Base-by-base conservation (phyloP, 1,140 invertebrate genomes). In the Lordiphosa stackelbergi region DNA sequence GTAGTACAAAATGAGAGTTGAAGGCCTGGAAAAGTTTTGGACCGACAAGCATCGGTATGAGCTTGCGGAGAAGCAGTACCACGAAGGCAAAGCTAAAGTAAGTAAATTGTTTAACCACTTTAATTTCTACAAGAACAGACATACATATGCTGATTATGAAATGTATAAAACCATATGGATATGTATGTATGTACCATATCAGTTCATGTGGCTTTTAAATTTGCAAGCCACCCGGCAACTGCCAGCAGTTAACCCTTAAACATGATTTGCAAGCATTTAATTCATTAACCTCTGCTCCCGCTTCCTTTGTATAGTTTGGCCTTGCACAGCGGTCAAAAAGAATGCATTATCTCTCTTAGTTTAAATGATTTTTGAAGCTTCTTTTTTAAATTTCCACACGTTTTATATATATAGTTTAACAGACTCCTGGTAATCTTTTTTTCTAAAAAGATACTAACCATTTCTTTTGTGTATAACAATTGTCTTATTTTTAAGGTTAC, bases 21-120 rank as follows among this genome's bases (percentile, higher is more conserved):
- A 59, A 49, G 57, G 38, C 42, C 43, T 49, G 38, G 90, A 90
- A 66, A 88, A 85, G 37, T 85, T 91, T 40, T 92, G 91, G 91
- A 85, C 89, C 52, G 88, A 91, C 28, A 90, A 90, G 68, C 85
- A 78, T 36, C 88, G 88, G 10, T 91, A 89, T 75, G 89, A 90
- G 61, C 88, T 89, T 71, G 90, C 91, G 8, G 91, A 92, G 68
- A 83, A 85, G 19, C 53, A 85, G 3, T 91, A 90, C 55, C 88
- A 89, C 61, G 89, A 90, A 74, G 71, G 40, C 13, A 46, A 63
- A 5, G 22, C 22, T 5, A 69, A 75, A 38, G 77, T 83, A 66
- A 73, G 40, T 57, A 37, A 11, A 9, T 7, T 1, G 3, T 28
- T 4, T 28, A 22, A 19, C 19, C 2, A 19, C 19, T 8, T 0